A percentile compares a stretch with the other conserved stretches of the same genome.
These are phyloP conservation scores for Spea hammondii DNA, from an alignment of 2,797 vertebrate species.

Conservation along the genomic window DNA sequence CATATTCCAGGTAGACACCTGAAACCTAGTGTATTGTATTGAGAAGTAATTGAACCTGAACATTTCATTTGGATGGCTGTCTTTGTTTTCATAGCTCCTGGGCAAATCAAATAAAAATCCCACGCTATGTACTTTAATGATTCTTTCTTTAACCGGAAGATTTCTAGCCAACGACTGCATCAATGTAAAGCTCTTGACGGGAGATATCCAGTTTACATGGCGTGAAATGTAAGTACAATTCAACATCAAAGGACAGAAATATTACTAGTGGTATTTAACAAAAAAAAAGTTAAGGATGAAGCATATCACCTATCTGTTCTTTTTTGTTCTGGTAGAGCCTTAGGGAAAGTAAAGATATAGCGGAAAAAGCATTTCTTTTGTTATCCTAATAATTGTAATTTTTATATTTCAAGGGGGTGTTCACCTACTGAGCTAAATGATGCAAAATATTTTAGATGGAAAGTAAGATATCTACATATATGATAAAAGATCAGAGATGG, in stretches of 20 bases:
- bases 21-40: no score
- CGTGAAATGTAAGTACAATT: not conserved
- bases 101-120: conserved; percentile 12
- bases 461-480: no score
- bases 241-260: not conserved
- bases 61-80: no score
- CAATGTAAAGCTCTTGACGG: not conserved
- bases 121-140: not conserved
- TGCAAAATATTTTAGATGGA: not conserved
- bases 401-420: not conserved
- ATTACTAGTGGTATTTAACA: not conserved
- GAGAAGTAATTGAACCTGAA: no score
- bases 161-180: not conserved
- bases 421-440: not conserved
- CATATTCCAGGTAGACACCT: no score
- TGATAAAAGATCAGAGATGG: no score
- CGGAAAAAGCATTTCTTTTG: not conserved
- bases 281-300: not conserved
- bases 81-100: not conserved
- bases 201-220: not conserved
- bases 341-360: not conserved
- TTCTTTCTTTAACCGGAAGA: not conserved
- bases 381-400: not conserved
- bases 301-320: not conserved
- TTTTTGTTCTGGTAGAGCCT: not conserved